These are phyloP conservation scores for Albula glossodonta DNA, from an alignment of 2,113 vertebrate genomes.

Conservation along the genomic window DNA sequence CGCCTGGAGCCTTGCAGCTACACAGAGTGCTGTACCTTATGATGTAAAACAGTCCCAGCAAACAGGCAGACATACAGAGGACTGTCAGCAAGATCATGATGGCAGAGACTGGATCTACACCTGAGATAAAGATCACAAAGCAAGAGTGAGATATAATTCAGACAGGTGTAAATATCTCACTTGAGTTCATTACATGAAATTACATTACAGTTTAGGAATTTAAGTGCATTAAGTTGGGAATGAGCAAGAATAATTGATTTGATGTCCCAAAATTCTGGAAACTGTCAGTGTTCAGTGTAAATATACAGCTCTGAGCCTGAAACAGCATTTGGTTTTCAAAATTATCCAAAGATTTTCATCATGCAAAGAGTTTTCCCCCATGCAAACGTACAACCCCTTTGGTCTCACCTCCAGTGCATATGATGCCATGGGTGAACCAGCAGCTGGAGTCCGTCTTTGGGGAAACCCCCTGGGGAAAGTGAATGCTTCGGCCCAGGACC, in stretches of 20 bases:
- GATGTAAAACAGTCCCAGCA: conserved; percentile 55
- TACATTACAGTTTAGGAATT: too few species aligned
- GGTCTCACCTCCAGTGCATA: conserved; percentile 72
- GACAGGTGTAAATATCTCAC: too few species aligned
- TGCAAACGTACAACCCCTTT: neutral
- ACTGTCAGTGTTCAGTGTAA: too few species aligned
- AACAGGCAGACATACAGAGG: conserved; percentile 35
- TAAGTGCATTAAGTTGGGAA: too few species aligned
- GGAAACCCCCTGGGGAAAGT: conserved; percentile 64
- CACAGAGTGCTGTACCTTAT: conserved; percentile 61
- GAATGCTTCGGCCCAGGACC: conserved; percentile 68
- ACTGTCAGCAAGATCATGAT: conserved; percentile 51
- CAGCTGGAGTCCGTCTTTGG: conserved; percentile 65
- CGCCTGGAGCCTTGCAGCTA: neutral
- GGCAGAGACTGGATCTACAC: conserved; percentile 64
- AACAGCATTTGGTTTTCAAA: too few species aligned
- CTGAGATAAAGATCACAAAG: conserved; percentile 45
- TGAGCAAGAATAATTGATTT: too few species aligned
- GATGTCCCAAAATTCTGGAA: too few species aligned
- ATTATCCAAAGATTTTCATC: neutral
- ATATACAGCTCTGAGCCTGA: too few species aligned
- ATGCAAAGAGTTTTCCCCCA: neutral
- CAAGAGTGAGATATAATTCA: conserved; percentile 1
- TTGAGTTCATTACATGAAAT: too few species aligned
- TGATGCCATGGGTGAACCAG: conserved; percentile 73